Conservation (phyloP, 1,140 invertebrate species). For the Cydia fagiglandana region DNA sequence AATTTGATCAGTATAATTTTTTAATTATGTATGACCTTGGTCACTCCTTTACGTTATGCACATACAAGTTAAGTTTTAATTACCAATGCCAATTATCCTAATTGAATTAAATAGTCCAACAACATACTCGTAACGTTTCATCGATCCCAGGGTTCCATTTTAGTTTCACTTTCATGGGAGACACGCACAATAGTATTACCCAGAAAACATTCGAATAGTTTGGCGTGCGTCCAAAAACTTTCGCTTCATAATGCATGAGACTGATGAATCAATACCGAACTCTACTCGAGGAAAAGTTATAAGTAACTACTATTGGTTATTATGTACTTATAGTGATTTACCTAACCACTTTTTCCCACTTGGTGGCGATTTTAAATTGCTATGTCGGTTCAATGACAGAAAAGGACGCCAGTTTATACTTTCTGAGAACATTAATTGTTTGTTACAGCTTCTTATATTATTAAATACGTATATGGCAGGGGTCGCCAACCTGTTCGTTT, state of each 20-base stretch:
- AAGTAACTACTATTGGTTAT: too few species aligned
- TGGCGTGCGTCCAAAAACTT: not conserved
- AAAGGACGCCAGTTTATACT: too few species aligned
- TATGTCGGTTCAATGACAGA: too few species aligned
- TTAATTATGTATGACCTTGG: not conserved
- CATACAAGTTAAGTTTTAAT: not conserved
- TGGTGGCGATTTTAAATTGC: too few species aligned
- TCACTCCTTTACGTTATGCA: too few species aligned
- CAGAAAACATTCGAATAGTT: slow-evolving; percentile 17
- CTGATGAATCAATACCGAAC: not conserved
- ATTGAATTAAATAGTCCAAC: not conserved
- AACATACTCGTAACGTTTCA: not conserved
- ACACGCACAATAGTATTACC: not conserved
- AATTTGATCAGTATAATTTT: not conserved
- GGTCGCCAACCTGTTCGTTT: too few species aligned
- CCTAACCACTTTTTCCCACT: too few species aligned
- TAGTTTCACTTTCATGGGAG: not conserved
- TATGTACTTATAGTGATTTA: too few species aligned
- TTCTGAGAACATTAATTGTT: too few species aligned
- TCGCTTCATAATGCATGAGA: slow-evolving; percentile 3
- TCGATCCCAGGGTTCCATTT: slow-evolving; percentile 8
- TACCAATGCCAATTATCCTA: not conserved
- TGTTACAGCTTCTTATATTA: too few species aligned
- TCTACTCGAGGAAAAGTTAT: too few species aligned
- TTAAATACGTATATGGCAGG: too few species aligned